Base-by-base conservation (phyloP, 2,888 invertebrate species). In the Actias luna region DNA sequence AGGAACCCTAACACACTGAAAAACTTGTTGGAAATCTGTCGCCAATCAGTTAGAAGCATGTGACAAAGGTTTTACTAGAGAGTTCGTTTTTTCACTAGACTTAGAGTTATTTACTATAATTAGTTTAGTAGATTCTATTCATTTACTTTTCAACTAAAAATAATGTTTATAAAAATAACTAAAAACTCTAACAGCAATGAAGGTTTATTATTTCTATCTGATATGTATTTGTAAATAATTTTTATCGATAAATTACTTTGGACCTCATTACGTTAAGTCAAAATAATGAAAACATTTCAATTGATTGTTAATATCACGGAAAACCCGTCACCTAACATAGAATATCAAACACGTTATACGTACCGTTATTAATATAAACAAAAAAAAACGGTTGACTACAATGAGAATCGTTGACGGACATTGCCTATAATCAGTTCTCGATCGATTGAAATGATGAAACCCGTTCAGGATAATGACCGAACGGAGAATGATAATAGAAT, bases 391-490 rank as follows among this genome's bases (percentile, higher is more conserved):
- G 36, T 55, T 29, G 27, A 5, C 2, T 55, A 29, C 16, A 55
- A 55, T 50, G 42, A 59, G 18, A 33, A 52, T 25, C 22, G 3
- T n/a, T 35, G 33, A 33, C 52, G 22, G 36, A 14, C 50, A 22
- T 31, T 12, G 60, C 8, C n/a, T 18, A 46, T 52, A 50, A 52
- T 52, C 55, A 55, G 7, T 18, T 55, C 27, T n/a, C 55, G 29
- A 55, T 29, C 7, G n/a, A 29, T 50, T 25, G 12, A 25, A 25
- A 50, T 55, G 55, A 55, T 29, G 55, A 29, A 69, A 64, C 18
- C 58, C 27, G 59, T 59, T 57, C 59, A 55, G 62, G 60, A 68
- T 66, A 63, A 69, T 72, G 63, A 58, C 61, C 42, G 29, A 61
- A 52, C 60, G 42, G 63, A 60, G 62, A 67, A 65, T 61, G 12